Evolutionary conservation across 2,888 invertebrate species (phyloP).

Genomic region (Entomobrya multifasciata): DNA sequence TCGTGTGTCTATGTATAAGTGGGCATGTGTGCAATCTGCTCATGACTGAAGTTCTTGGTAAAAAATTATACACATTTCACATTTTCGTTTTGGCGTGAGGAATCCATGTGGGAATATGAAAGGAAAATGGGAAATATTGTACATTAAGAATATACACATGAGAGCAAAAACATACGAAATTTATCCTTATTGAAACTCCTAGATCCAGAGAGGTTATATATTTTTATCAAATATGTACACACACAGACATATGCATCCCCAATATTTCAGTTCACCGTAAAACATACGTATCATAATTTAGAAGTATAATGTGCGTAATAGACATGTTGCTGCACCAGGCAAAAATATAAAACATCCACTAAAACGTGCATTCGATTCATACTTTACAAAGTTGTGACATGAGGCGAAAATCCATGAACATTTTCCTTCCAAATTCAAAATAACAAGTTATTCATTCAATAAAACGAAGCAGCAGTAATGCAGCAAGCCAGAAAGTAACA

Average conservation of each 20-base stretch:
- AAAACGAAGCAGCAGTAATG: too few species aligned
- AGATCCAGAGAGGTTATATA: too few species aligned
- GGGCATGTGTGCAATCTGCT: background rate
- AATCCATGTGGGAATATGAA: conserved; percentile 40
- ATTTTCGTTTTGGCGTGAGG: background rate
- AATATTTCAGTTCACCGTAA: too few species aligned
- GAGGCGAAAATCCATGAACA: conserved; percentile 58
- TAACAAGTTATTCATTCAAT: background rate
- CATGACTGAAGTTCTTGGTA: background rate
- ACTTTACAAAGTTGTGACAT: conserved; percentile 63
- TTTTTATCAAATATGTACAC: too few species aligned
- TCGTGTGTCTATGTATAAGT: too few species aligned
- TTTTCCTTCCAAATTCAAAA: conserved; percentile 10
- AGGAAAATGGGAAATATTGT: conserved; percentile 14
- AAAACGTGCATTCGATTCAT: conserved; percentile 51
- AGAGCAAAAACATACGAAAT: too few species aligned
- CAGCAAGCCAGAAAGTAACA: too few species aligned
- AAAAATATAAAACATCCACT: background rate
- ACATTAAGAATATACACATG: background rate
- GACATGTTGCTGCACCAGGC: too few species aligned
- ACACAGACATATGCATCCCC: too few species aligned
- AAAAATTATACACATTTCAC: conserved; percentile 7
- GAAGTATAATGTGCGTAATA: too few species aligned
- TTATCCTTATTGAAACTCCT: too few species aligned
- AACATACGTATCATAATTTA: too few species aligned